Percentiles rank a stretch among this genome's conserved stretches.
These are phyloP conservation scores for Lasioglossum vierecki DNA, from an alignment of 2,888 invertebrate species.

Conservation along the genomic window DNA sequence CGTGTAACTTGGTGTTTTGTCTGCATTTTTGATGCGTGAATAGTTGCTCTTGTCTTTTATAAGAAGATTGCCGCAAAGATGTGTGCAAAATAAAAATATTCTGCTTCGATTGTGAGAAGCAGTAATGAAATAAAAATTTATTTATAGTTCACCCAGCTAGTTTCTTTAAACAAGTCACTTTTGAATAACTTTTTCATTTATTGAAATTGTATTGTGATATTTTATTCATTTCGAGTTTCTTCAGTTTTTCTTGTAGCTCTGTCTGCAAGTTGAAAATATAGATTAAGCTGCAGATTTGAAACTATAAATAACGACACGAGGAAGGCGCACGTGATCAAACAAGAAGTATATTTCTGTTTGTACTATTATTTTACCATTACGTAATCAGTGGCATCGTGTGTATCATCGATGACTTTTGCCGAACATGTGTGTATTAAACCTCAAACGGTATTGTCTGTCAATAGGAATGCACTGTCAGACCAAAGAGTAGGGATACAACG, in stretches of 20 bases:
- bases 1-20: background rate
- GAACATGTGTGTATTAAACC: slow-evolving; percentile 1
- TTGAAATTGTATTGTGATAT: background rate
- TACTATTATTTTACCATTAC: slow-evolving; percentile 33
- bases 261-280: slow-evolving; percentile 19
- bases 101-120: too few species aligned
- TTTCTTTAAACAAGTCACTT: too few species aligned
- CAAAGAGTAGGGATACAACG: too few species aligned
- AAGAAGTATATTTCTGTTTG: slow-evolving; percentile 25
- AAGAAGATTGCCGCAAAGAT: too few species aligned
- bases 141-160: too few species aligned
- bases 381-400: slow-evolving; percentile 24
- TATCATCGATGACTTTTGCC: slow-evolving; percentile 6
- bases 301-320: slow-evolving; percentile 36
- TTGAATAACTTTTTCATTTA: background rate
- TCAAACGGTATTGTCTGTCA: background rate
- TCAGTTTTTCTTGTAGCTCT: background rate
- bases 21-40: background rate
- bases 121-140: too few species aligned
- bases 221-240: background rate
- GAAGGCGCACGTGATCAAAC: slow-evolving; percentile 36
- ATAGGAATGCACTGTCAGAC: background rate
- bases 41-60: background rate
- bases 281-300: background rate
- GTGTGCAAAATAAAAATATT: too few species aligned